Evolutionary conservation across 2,113 vertebrate species (phyloP).

Genomic region (Chaenogobius annularis): DNA sequence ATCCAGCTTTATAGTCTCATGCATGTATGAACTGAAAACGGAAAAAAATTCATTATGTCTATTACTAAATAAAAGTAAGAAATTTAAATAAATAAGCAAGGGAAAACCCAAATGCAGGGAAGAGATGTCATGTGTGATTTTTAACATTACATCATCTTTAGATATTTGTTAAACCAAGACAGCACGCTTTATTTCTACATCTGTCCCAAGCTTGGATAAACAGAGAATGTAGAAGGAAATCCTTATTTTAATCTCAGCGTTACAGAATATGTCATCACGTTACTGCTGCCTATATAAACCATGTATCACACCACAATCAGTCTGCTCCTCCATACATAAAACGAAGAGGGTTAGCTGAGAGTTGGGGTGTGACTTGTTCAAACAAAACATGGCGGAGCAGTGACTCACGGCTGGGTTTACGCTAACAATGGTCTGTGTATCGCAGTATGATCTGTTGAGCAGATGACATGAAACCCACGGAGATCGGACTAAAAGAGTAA

Average conservation of each 20-base stretch:
- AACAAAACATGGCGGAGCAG: background rate
- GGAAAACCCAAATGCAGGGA: too few species aligned
- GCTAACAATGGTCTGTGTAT: conserved; percentile 21
- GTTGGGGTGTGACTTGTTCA: conserved; percentile 11
- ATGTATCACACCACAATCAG: conserved; percentile 2
- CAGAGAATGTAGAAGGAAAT: background rate
- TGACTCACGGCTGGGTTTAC: conserved; percentile 41
- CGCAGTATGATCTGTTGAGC: conserved; percentile 42
- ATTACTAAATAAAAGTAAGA: too few species aligned
- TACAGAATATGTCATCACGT: background rate
- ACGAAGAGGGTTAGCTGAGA: background rate
- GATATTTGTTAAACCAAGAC: background rate
- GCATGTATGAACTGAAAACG: too few species aligned
- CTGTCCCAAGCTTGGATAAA: background rate
- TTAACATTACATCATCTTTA: too few species aligned
- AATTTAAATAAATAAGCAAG: too few species aligned
- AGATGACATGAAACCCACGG: conserved; percentile 36
- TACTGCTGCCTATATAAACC: background rate
- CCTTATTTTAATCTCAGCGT: background rate
- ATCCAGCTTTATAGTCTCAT: too few species aligned
- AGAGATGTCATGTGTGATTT: too few species aligned
- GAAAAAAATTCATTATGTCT: too few species aligned
- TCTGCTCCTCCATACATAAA: background rate
- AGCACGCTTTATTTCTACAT: background rate
- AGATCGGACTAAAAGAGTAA: conserved; percentile 8